Conservation (phyloP, 1,140 invertebrate genomes). For the Streblospio benedicti region DNA sequence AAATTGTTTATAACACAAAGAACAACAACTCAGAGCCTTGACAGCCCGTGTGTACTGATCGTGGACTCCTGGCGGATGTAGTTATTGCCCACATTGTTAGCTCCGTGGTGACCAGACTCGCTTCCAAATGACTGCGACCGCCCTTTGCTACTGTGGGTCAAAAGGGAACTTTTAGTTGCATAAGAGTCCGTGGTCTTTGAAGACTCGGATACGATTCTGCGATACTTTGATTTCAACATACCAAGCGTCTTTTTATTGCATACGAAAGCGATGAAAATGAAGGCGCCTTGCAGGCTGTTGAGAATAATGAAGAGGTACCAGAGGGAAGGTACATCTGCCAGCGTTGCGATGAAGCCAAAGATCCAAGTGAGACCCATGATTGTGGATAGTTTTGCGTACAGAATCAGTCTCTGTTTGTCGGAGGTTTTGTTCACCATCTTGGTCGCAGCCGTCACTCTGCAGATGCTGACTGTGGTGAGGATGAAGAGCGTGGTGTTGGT, state of each 20-base stretch:
- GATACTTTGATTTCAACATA: too few relatives aligned
- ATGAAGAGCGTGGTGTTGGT: constrained; percentile 52
- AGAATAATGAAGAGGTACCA: constrained; percentile 45
- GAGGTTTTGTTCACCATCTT: constrained; percentile 19
- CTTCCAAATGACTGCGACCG: too few relatives aligned
- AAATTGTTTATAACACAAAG: too few relatives aligned
- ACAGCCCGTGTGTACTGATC: too few relatives aligned
- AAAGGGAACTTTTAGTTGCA: too few relatives aligned
- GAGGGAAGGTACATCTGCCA: constrained; percentile 22
- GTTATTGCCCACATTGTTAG: too few relatives aligned
- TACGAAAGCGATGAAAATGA: constrained; percentile 24
- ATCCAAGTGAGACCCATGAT: constrained; percentile 52
- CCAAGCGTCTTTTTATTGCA: background rate
- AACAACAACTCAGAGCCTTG: too few relatives aligned
- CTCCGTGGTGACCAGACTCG: too few relatives aligned
- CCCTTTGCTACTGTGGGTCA: too few relatives aligned
- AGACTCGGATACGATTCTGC: too few relatives aligned
- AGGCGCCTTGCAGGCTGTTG: constrained; percentile 44
- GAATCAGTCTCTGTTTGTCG: constrained; percentile 37
- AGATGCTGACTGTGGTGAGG: constrained; percentile 36
- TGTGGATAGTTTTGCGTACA: constrained; percentile 50
- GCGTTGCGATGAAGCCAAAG: constrained; percentile 44
- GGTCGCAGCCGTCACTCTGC: constrained; percentile 17
- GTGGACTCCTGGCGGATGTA: too few relatives aligned
- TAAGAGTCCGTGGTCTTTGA: too few relatives aligned